Evolutionary conservation across 2,797 vertebrate genomes (phyloP).

Genomic region (Schizopygopsis malacanthus): DNA sequence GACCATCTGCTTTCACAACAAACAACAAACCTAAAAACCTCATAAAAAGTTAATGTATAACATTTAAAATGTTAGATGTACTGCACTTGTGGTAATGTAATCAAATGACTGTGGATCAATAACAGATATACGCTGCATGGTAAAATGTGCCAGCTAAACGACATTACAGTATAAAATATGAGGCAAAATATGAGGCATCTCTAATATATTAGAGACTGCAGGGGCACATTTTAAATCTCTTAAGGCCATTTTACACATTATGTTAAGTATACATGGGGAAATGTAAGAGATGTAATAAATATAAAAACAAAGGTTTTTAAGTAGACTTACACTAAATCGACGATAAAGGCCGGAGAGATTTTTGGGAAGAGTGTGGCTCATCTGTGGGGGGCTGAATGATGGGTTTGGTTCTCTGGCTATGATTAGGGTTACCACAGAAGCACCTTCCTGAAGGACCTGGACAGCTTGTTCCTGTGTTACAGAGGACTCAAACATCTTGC

Average conservation of each 20-base stretch:
- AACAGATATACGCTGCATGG: not conserved
- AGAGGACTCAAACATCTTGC: conserved; percentile 80
- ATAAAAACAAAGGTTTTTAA: not conserved
- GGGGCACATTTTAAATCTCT: not conserved
- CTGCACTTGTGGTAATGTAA: conserved; percentile 26
- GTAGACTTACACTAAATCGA: conserved; percentile 58
- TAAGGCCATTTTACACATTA: not conserved
- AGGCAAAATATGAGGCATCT: not conserved
- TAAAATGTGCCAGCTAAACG: not conserved
- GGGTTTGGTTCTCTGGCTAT: conserved; percentile 80
- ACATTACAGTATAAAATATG: not conserved
- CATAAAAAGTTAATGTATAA: conserved; percentile 24
- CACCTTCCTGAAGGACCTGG: conserved; percentile 80
- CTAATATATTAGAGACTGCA: not conserved
- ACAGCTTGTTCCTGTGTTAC: conserved; percentile 85
- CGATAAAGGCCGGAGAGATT: conserved; percentile 81
- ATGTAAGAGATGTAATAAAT: not conserved
- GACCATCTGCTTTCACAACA: conserved; percentile 17
- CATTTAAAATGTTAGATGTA: conserved; percentile 16
- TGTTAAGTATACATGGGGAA: not conserved
- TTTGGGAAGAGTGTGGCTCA: conserved; percentile 80
- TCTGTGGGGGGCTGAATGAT: conserved; percentile 73
- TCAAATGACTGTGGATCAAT: not conserved
- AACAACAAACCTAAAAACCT: not conserved
- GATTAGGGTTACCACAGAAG: conserved; percentile 79